These are phyloP conservation scores for Leptodactylus fuscus DNA, from an alignment of 2,113 vertebrate genomes.

Conservation along the genomic window DNA sequence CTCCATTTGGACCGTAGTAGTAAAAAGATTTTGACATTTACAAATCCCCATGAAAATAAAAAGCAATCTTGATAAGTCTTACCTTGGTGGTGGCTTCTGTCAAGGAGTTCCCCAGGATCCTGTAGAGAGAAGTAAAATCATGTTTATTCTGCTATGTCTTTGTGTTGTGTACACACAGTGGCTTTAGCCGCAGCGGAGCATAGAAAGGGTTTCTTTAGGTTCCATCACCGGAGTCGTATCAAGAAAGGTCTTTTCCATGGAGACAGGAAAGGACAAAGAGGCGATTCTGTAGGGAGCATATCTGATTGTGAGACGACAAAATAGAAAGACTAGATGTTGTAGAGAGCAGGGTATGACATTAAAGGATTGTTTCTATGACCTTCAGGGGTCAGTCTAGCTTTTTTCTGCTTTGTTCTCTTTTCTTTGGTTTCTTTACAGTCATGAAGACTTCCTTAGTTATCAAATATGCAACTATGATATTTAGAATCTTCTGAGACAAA, in stretches of 20 bases:
- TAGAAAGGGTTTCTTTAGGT: not conserved
- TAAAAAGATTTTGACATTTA: not conserved
- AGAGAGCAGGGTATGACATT: not conserved
- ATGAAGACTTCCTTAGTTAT: too few species aligned
- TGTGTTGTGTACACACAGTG: too few species aligned
- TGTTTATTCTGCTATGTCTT: too few species aligned
- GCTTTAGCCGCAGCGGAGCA: not conserved
- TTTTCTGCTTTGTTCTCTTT: not conserved
- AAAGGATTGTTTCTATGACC: too few species aligned
- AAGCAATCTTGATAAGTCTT: not conserved
- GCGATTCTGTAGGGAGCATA: not conserved
- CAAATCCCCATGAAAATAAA: not conserved
- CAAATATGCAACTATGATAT: too few species aligned
- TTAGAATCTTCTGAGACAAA: not conserved
- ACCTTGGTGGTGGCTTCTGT: slow-evolving; percentile 35
- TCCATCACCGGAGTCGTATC: not conserved
- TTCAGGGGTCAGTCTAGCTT: not conserved
- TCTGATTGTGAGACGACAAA: not conserved
- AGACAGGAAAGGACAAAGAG: not conserved
- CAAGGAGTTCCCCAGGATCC: not conserved
- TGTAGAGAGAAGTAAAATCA: slow-evolving; percentile 12
- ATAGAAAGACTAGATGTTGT: not conserved
- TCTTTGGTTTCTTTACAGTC: not conserved
- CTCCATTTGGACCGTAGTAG: not conserved
- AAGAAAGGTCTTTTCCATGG: slow-evolving; percentile 2